Evolutionary conservation across 2,797 vertebrate genomes (phyloP), one percentile per base, ranked within the genome.

Genomic region (Halcyon chelicuti): DNA sequence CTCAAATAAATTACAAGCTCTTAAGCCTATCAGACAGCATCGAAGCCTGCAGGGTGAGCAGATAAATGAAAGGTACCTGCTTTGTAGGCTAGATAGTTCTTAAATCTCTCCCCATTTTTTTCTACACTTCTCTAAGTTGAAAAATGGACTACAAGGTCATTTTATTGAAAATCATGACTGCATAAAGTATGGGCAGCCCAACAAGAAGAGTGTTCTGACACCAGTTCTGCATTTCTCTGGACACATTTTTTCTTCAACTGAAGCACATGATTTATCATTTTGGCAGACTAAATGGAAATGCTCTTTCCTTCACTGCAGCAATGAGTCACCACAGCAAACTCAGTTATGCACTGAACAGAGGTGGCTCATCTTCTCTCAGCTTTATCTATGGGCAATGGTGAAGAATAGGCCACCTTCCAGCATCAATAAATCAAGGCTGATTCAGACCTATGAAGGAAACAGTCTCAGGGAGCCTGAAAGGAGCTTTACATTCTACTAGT

Each of bases 1-100:
- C 28, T 81, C 79, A 91, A 95, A 94, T 96, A 95, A 95, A 91
- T 96, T 91, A 81, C 28, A 91, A 90, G 33, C 39, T 91, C 78
- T 60, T 86, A 84, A 81, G 6, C 33, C n/a, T 46, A 58, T 75
- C 61, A 88, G 85, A 86, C 55, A 95, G 90, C 31, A 88, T 63
- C 67, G 76, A 95, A 84, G 60, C 66, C 86, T 60, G 66, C 44
- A 75, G 83, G 82, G 91, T 37, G 46, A 91, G 82, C 54, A 79
- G 79, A 51, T 68, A 94, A 91, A 94, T 55, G 82, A 75, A 80
- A 88, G 39, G 89, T 39, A 72, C 62, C 31, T 81, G 66, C 47
- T 90, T 35, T 68, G 75, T 37, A 85, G 47, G 85, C 57, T 70
- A 47, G 33, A 25, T 8, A 72, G 65, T 86, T 62, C 73, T 89